phyloP scores from a whole-genome alignment of 2,888 invertebrate species.

The Strigamia crassipes region DNA sequence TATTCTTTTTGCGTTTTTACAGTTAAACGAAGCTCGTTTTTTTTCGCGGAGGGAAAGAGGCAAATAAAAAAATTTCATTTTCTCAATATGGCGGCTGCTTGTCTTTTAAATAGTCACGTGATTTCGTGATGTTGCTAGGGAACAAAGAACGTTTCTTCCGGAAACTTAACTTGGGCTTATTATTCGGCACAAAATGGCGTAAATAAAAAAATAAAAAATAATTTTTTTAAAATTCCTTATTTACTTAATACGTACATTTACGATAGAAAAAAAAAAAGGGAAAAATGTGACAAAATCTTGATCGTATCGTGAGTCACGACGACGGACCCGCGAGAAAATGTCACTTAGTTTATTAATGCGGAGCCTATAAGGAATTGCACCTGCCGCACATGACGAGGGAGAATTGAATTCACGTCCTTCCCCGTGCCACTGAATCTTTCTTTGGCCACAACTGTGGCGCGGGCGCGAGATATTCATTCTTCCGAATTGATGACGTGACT shows the following conservation, averaged over 20 bases:
- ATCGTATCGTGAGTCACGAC: too few species aligned
- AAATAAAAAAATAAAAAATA: not conserved
- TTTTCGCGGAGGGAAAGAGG: not conserved
- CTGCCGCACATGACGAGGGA: too few species aligned
- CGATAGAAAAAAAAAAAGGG: too few species aligned
- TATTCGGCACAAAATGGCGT: not conserved
- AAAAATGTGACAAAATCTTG: too few species aligned
- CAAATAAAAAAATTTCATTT: not conserved
- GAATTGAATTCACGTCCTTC: too few species aligned
- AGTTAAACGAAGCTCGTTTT: not conserved
- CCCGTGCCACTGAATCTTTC: too few species aligned
- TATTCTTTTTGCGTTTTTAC: not conserved
- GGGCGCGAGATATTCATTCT: not conserved
- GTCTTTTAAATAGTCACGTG: conserved; percentile 13
- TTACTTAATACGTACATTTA: too few species aligned
- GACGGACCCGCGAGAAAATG: too few species aligned
- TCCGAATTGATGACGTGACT: conserved; percentile 1
- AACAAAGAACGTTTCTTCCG: conserved; percentile 25
- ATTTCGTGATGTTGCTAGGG: conserved; percentile 5
- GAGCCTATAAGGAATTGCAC: too few species aligned
- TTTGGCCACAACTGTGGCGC: not conserved
- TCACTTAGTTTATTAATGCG: too few species aligned
- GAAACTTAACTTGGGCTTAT: not conserved
- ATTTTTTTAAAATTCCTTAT: not conserved
- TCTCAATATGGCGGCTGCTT: not conserved